These are phyloP conservation scores for Cyclopterus lumpus DNA, from an alignment of 2,797 vertebrate species.

Conservation along the genomic window DNA sequence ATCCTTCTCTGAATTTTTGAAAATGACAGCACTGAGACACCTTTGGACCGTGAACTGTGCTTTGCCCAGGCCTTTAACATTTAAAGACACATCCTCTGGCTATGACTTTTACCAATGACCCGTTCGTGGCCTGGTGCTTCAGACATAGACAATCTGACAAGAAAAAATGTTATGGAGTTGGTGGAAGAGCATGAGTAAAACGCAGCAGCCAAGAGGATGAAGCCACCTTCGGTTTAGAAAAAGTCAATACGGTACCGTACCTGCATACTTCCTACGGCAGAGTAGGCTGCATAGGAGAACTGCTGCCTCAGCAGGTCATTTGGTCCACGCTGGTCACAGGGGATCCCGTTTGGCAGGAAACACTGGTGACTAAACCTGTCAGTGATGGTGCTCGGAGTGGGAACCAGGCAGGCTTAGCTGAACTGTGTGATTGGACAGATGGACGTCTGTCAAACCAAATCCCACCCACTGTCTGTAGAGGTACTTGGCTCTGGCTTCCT, in stretches of 20 bases:
- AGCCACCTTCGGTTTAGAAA: slow-evolving; percentile 22
- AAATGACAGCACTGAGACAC: slow-evolving; percentile 2
- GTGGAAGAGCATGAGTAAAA: not conserved
- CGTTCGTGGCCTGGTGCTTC: not conserved
- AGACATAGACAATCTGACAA: slow-evolving; percentile 8
- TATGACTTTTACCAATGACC: slow-evolving; percentile 38
- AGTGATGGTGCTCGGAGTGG: slow-evolving; percentile 87
- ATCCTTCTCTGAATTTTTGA: not conserved
- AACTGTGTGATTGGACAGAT: slow-evolving; percentile 90
- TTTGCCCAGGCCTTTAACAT: slow-evolving; percentile 17
- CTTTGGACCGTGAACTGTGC: slow-evolving; percentile 5
- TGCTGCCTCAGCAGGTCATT: slow-evolving; percentile 56
- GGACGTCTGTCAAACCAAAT: slow-evolving; percentile 89
- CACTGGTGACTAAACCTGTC: slow-evolving; percentile 85
- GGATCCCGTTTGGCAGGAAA: slow-evolving; percentile 88
- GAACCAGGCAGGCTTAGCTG: slow-evolving; percentile 88
- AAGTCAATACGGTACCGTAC: slow-evolving; percentile 70
- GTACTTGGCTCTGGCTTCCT: slow-evolving; percentile 80
- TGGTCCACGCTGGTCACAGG: slow-evolving; percentile 80
- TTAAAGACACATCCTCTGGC: slow-evolving; percentile 25
- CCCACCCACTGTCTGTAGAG: slow-evolving; percentile 89
- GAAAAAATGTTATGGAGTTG: not conserved
- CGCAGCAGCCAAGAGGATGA: slow-evolving; percentile 22
- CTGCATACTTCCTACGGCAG: slow-evolving; percentile 90
- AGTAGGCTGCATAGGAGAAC: slow-evolving; percentile 91